phyloP scores from a whole-genome alignment of 2,113 vertebrate species.

The Eira barbara region DNA sequence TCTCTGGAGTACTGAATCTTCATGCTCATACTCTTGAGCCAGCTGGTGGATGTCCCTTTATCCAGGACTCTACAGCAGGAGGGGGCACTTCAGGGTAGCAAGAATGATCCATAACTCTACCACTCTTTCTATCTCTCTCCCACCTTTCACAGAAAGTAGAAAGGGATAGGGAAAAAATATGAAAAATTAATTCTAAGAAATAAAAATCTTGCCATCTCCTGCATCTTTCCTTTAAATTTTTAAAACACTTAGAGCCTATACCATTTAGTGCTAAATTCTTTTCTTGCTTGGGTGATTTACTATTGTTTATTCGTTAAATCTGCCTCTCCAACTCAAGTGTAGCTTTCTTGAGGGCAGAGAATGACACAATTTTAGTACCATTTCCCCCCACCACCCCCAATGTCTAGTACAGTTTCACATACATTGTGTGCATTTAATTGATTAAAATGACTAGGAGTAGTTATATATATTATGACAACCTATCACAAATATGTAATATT shows the following conservation, averaged over 20 bases:
- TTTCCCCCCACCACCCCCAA: neutral
- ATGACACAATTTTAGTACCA: neutral
- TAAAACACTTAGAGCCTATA: neutral
- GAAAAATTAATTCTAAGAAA: neutral
- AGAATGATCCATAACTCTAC: neutral
- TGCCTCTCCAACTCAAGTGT: neutral
- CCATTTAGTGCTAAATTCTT: neutral
- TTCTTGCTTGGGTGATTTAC: neutral
- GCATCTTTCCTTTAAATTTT: neutral
- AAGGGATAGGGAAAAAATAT: neutral
- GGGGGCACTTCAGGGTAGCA: neutral
- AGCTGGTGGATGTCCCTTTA: neutral
- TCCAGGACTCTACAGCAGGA: neutral
- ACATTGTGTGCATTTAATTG: neutral
- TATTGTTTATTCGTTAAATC: neutral
- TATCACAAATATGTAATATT: neutral
- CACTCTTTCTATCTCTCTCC: neutral
- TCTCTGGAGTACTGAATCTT: neutral
- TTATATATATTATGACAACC: neutral
- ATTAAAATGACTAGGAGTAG: neutral
- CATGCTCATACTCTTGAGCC: neutral
- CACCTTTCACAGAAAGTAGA: neutral
- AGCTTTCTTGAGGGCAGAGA: neutral
- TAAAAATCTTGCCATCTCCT: neutral
- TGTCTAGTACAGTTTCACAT: neutral